Evolutionary conservation across 2,113 vertebrate genomes (phyloP), one percentile per base, ranked within the genome.

Genomic region (Tachysurus vachellii): DNA sequence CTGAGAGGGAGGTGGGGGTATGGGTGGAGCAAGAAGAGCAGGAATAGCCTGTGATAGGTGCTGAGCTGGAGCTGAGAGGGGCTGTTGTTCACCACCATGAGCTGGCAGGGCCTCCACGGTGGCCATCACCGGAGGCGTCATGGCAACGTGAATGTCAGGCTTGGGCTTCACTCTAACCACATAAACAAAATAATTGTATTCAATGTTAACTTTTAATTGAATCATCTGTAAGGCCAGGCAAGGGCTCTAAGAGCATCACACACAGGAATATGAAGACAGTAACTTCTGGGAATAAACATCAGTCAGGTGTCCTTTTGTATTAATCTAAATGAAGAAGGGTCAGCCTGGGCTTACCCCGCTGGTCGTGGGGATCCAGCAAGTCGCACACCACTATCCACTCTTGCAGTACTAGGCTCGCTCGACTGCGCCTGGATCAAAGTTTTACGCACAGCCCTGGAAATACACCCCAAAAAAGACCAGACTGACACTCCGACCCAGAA

Each of bases 311-410:
- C 56, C 50, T 75, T 13, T 64, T 14, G 3, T 3, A 59, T 44
- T 47, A 66, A n/a, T 23, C n/a, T 21, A 75, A 1, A 62, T 26
- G 61, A 26, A 70, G 36, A 62, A 53, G 66, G 28, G 42, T 82
- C 50, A 57, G 56, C 21, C 73, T 82, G 62, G n/a, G 50, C 96
- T 96, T 92, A 99, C 98, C 98, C 96, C 85, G 97, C 95, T 89
- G 98, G 97, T 87, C 97, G 94, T 2, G 98, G 97, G 5, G 98
- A 99, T 86, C 97, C 97, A 0, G 97, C 96, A 0, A 96, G 96
- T 92, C 98, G 94, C 91, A 99, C 91, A 0, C 94, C 93, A 44
- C 94, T 94, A 86, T 99, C 98, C 0, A 97, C 94, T 79, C 98
- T 95, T 0, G 96, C 95, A 86, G 94, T 92, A 26, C 93, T 91